phyloP scores from a whole-genome alignment of 2,888 invertebrate species.

The Caenorhabditis sp. region DNA sequence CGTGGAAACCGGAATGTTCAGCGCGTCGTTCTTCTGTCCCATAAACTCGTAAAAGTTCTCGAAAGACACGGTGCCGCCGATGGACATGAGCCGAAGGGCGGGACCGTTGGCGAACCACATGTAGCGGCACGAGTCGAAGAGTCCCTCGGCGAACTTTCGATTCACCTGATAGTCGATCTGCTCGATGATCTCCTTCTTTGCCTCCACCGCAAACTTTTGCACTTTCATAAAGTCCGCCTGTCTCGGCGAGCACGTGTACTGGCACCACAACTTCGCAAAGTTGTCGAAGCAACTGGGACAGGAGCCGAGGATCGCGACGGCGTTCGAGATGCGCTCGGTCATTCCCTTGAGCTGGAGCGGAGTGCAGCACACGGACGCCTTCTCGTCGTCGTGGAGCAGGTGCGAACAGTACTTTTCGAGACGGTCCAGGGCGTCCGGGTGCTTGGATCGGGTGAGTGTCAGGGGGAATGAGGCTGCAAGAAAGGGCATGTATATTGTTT shows the following conservation, averaged over 20 bases:
- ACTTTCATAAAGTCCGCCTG: slow-evolving; percentile 87
- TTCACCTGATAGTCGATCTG: slow-evolving; percentile 86
- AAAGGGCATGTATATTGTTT: no score
- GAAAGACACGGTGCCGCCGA: slow-evolving; percentile 16
- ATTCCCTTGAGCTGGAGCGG: slow-evolving; percentile 42
- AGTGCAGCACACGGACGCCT: slow-evolving; percentile 30
- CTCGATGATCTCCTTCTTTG: slow-evolving; percentile 1
- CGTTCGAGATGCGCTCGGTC: slow-evolving; percentile 80
- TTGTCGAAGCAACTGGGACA: slow-evolving; percentile 93
- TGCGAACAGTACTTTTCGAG: slow-evolving; percentile 36
- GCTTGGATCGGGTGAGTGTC: slow-evolving; percentile 5
- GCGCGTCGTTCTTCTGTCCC: slow-evolving; percentile 23
- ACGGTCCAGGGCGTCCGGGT: neutral
- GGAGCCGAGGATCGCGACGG: slow-evolving; percentile 85
- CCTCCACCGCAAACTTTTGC: neutral
- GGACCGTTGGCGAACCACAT: slow-evolving; percentile 38
- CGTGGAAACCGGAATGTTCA: slow-evolving; percentile 30
- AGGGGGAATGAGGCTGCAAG: slow-evolving; percentile 17
- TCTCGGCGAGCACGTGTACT: slow-evolving; percentile 87
- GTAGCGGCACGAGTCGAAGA: slow-evolving; percentile 87
- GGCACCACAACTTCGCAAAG: slow-evolving; percentile 88
- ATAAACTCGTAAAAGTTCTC: slow-evolving; percentile 40
- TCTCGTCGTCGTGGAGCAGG: slow-evolving; percentile 15
- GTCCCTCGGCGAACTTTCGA: slow-evolving; percentile 85
- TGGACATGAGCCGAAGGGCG: slow-evolving; percentile 11